Conservation (phyloP, 2,113 vertebrate genomes). For the Podarcis cretensis region DNA sequence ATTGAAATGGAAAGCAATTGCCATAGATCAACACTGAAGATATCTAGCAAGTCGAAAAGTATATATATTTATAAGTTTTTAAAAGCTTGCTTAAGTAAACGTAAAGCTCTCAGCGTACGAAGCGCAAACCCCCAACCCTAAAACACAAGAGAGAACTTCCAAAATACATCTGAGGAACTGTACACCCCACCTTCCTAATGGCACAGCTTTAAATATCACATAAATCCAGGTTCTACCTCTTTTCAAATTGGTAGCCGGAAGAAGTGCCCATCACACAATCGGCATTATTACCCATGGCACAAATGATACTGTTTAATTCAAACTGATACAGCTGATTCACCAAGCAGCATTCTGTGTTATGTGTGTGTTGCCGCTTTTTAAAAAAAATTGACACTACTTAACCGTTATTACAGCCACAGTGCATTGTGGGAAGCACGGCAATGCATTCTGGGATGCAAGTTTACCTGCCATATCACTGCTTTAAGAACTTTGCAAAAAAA, state of each 20-base stretch:
- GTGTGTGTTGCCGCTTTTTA: background rate
- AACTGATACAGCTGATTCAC: background rate
- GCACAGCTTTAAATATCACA: constrained; percentile 1
- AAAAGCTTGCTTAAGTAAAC: constrained; percentile 64
- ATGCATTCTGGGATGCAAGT: background rate
- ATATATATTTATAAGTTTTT: constrained; percentile 56
- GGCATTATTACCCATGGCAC: background rate
- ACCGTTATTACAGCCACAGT: background rate
- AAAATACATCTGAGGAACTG: constrained; percentile 10
- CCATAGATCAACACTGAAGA: constrained; percentile 61
- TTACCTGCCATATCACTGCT: background rate
- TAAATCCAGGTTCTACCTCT: background rate
- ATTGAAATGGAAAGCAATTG: constrained; percentile 55
- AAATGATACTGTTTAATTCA: background rate
- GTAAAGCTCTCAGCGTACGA: constrained; percentile 62
- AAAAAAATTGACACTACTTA: background rate
- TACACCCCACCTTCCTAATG: constrained; percentile 3
- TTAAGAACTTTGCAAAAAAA: background rate
- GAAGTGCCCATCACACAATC: background rate
- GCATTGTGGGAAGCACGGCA: background rate
- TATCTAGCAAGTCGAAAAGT: constrained; percentile 62
- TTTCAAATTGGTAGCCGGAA: no score
- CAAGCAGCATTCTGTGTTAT: background rate
- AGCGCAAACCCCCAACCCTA: constrained; percentile 49
- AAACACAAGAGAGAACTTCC: constrained; percentile 36